A percentile compares a stretch with the other conserved stretches of the same genome.
These are phyloP conservation scores for Brevimyrus niger DNA, from an alignment of 2,113 vertebrate species.

Conservation along the genomic window DNA sequence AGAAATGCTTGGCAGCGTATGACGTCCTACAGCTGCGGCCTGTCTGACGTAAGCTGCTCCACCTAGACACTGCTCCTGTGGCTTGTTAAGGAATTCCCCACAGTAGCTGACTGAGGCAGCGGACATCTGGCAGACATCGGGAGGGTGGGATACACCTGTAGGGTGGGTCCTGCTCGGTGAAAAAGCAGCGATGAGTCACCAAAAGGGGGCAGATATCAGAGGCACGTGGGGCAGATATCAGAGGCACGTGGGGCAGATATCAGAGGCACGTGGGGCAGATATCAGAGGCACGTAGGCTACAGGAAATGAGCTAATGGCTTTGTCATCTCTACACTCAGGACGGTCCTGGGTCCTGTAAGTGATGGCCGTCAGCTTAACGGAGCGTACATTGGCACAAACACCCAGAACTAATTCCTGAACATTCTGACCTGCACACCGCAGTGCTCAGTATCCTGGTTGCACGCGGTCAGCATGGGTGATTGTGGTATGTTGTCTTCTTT, in stretches of 20 bases:
- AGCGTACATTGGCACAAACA: background rate
- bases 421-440: background rate
- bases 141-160: background rate
- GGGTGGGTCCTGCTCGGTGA: background rate
- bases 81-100: background rate
- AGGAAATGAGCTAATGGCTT: background rate
- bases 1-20: background rate
- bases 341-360: background rate
- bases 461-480: background rate
- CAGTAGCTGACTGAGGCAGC: background rate
- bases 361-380: background rate
- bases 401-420: background rate
- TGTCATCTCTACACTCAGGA: background rate
- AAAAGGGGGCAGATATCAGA: too few species aligned
- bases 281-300: background rate
- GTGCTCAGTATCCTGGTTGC: too few species aligned
- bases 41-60: background rate
- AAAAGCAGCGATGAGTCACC: background rate
- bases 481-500: background rate
- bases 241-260: too few species aligned
- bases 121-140: background rate
- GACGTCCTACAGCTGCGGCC: background rate
- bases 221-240: too few species aligned
- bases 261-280: background rate
- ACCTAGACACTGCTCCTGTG: background rate